Base-by-base conservation (phyloP, 2,888 invertebrate species). In the Tetranychus truncatus region DNA sequence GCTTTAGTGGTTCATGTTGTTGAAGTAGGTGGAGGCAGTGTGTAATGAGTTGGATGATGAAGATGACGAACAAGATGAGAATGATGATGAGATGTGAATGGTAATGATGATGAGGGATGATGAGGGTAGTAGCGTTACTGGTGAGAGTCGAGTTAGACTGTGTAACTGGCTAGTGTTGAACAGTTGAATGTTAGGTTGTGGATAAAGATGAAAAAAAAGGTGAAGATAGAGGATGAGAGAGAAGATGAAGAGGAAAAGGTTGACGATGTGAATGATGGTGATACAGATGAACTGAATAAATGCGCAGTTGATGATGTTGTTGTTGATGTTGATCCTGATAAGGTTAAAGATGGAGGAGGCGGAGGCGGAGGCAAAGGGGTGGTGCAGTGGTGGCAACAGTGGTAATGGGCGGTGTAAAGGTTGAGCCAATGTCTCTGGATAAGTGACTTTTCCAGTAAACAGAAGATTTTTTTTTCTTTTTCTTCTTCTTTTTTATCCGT, bases 301-400 rank as follows among this genome's bases (percentile, higher is more conserved):
- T 69, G 69, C 69, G 15, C 69, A 69, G 69, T 34, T 69, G 69
- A 69, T 34, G 34, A 55, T 55, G 55, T 15, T 55, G 55, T 15
- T 34, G 34, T 11, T 34, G 21, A 9, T 15, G 69, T 11, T 20
- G 69, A 1, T 24, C 15, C 9, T 24, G n/a, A 24, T 21, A 69
- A 24, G 9, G n/a, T 9, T 34, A 69, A 69, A 69, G 9, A 69
- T 34, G 69, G 69, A 21, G 69, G 69, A 21, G 69, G 69, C n/a
- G 55, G 55, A 55, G 55, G 55, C 55, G 55, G 55, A 55, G 55
- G 9, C 15, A 15, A 15, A 55, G 55, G 55, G 11, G 55, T 9
- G 55, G 55, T 9, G 55, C 11, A 55, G 55, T 15, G 55, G 11
- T 55, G 2, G 15, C 34, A 34, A 5, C 34, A 4, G 34, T 34